Conservation (phyloP, 2,113 vertebrate species). For the Etheostoma spectabile region DNA sequence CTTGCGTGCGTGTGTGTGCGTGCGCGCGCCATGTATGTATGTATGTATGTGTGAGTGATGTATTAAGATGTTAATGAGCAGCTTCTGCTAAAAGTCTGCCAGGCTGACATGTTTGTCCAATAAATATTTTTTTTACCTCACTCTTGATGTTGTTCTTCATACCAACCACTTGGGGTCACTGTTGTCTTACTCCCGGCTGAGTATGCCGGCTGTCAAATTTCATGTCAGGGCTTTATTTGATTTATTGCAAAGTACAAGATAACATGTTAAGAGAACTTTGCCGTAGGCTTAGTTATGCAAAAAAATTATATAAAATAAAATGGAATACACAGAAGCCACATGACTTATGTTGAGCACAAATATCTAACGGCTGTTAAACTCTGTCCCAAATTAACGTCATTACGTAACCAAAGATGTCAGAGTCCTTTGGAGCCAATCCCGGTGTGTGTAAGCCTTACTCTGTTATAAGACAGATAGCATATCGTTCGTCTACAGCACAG, state of each 20-base stretch:
- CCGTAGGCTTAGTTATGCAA: not conserved
- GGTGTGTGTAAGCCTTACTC: not conserved
- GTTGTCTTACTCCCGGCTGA: conserved; percentile 16
- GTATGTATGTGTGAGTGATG: conserved; percentile 6
- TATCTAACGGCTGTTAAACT: conserved; percentile 2
- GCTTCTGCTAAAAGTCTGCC: conserved; percentile 33
- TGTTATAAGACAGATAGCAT: conserved; percentile 70
- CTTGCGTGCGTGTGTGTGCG: not conserved
- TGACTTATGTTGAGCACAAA: not conserved
- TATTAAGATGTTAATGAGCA: conserved; percentile 31
- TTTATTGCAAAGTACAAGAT: not conserved
- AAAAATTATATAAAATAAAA: not conserved
- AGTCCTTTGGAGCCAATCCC: conserved; percentile 36
- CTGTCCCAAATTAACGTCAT: not conserved
- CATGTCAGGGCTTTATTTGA: not conserved
- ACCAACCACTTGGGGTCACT: conserved; percentile 58
- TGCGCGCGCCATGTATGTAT: not conserved
- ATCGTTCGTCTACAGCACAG: conserved; percentile 57
- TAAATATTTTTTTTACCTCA: conserved; percentile 80
- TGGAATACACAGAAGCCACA: not conserved
- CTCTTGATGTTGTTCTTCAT: conserved; percentile 17
- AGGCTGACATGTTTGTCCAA: conserved; percentile 54
- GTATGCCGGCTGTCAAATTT: not conserved
- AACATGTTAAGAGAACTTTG: not conserved
- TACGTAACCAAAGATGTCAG: conserved; percentile 38